Evolutionary conservation across 2,888 invertebrate species (phyloP).

Genomic region (Hipparchia semele): DNA sequence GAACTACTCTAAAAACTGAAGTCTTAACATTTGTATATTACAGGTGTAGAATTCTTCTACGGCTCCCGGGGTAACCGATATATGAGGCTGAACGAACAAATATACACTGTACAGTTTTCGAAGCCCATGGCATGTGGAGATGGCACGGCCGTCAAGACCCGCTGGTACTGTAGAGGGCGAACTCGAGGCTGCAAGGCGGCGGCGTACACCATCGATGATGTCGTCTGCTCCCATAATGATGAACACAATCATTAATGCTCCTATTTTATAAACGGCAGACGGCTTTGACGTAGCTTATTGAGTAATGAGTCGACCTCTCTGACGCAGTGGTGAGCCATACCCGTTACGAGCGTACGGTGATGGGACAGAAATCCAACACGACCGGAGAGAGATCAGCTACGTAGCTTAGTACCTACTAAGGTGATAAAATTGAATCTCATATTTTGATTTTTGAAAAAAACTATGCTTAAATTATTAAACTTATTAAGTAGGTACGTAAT

Average conservation of each 20-base stretch:
- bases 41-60: constrained; percentile 28
- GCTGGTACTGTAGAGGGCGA: constrained; percentile 50
- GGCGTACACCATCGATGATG: constrained; percentile 46
- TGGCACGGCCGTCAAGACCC: constrained; percentile 28
- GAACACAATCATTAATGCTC: constrained; percentile 29
- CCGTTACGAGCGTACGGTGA: too few species aligned
- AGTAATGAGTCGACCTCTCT: too few species aligned
- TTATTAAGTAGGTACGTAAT: too few species aligned
- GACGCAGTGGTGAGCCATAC: too few species aligned
- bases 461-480: too few species aligned
- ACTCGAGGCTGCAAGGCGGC: constrained; percentile 50
- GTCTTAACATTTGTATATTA: not conserved
- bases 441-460: too few species aligned
- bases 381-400: too few species aligned
- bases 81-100: constrained; percentile 34
- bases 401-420: too few species aligned
- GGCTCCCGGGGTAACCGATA: constrained; percentile 37
- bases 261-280: not conserved
- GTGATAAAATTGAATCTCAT: too few species aligned
- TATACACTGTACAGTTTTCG: constrained; percentile 39
- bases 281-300: too few species aligned
- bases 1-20: not conserved
- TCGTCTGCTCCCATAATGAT: constrained; percentile 37
- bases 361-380: too few species aligned
- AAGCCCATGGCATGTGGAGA: constrained; percentile 2